A percentile compares a stretch with the other conserved stretches of the same genome.
Conservation (phyloP, 2,888 invertebrate species). For the Listrodromus nycthemerus region DNA sequence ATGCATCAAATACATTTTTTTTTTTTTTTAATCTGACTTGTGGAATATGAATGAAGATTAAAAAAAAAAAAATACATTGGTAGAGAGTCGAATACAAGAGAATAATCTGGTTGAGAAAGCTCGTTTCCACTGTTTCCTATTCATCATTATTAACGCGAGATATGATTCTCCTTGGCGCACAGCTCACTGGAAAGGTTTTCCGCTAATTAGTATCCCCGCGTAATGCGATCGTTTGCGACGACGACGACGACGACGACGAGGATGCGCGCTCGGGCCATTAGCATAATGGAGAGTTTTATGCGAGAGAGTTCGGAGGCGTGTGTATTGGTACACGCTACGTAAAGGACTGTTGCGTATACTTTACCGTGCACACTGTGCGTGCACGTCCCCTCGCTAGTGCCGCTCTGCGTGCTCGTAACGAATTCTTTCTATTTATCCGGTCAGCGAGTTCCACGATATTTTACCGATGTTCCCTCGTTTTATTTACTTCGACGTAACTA, state of each 20-base stretch:
- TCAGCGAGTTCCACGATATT: not conserved
- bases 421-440: slow-evolving; percentile 20
- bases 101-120: slow-evolving; percentile 6
- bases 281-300: slow-evolving; percentile 66
- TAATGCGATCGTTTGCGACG: slow-evolving; percentile 59
- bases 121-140: slow-evolving; percentile 6
- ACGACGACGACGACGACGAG: slow-evolving; percentile 55
- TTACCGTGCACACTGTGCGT: slow-evolving; percentile 7
- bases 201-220: slow-evolving; percentile 62
- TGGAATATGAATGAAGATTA: not conserved
- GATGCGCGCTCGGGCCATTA: slow-evolving; percentile 60
- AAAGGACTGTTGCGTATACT: not conserved
- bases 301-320: slow-evolving; percentile 28
- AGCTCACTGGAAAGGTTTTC: slow-evolving; percentile 53
- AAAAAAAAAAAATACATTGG: not conserved
- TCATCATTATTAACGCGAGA: slow-evolving; percentile 18
- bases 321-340: slow-evolving; percentile 38
- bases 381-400: slow-evolving; percentile 4
- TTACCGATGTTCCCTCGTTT: not conserved
- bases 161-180: slow-evolving; percentile 10
- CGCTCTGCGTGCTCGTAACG: slow-evolving; percentile 20
- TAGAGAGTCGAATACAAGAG: not conserved
- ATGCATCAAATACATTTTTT: not conserved
- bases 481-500: not conserved
- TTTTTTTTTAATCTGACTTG: not conserved